phyloP scores from a whole-genome alignment of 2,797 vertebrate genomes.

The Brachymystax lenok region DNA sequence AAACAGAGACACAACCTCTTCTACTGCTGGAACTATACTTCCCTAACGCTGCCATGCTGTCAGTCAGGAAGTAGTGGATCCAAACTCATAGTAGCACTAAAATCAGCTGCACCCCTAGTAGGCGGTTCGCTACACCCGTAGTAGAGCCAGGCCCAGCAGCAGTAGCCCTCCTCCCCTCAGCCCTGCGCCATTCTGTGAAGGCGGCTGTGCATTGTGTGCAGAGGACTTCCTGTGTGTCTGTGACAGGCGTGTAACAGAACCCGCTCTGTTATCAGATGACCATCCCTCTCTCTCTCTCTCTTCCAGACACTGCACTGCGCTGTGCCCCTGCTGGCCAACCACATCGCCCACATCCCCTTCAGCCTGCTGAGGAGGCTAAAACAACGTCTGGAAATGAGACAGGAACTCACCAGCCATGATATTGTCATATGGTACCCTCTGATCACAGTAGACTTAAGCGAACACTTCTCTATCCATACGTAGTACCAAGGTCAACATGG shows the following conservation, averaged over 20 bases:
- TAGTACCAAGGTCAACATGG: not conserved
- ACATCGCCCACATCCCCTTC: conserved; percentile 76
- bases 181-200: conserved; percentile 52
- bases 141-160: not conserved
- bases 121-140: not conserved
- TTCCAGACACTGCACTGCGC: conserved; percentile 20
- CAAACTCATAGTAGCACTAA: conserved; percentile 52
- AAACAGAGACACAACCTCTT: conserved; percentile 32
- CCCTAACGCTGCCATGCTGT: conserved; percentile 42
- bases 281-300: conserved; percentile 61
- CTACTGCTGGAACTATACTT: conserved; percentile 43
- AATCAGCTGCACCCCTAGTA: conserved; percentile 14
- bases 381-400: no score
- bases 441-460: not conserved
- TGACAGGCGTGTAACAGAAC: conserved; percentile 82
- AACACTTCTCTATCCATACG: not conserved
- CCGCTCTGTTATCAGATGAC: conserved; percentile 86
- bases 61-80: conserved; percentile 51
- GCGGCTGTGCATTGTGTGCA: conserved; percentile 57
- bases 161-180: not conserved
- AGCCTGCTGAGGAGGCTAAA: conserved; percentile 44
- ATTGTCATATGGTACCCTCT: conserved; percentile 17
- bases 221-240: conserved; percentile 78
- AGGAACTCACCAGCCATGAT: no score
- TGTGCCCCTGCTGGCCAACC: conserved; percentile 41